Evolutionary conservation across 1,140 invertebrate genomes (phyloP), one percentile per base, ranked within the genome.

Genomic region (Fragariocoptes setiger): DNA sequence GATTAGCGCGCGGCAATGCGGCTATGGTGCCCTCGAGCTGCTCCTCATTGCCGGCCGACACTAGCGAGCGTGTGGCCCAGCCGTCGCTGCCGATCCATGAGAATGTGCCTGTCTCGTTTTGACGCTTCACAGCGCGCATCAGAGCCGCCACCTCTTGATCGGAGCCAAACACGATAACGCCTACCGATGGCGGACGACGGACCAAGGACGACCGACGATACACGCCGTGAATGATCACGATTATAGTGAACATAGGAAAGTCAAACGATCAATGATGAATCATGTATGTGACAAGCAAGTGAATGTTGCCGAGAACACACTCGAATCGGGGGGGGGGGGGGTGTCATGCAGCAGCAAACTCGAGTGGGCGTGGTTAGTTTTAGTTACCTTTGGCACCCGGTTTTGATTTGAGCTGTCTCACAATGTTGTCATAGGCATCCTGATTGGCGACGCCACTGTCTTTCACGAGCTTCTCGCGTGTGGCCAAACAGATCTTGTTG

Each of bases 11-110:
- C 0, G 80, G 80, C 51, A 86, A 79, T 1, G 86, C 75, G 4
- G 76, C 79, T 42, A 86, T 62, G 1, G 80, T 85, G n/a, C 53
- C 54, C 35, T 57, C 54, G 13, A 62, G 62, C 49, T 80, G 74
- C 1, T 67, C 61, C 55, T 88, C 80, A 52, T 80, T 82, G 42
- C 76, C 77, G 48, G 77, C 70, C 1, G 72, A 78, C 3, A 88
- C 83, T 25, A 88, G 58, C 22, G 75, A 69, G 20, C 79, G 59
- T 1, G 76, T 77, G 51, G 71, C 75, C 78, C 79, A 85, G 2
- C 82, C 83, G 53, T 90, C 82, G 36, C 76, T 82, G 0, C 82
- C 82, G 20, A 90, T 85, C 83, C 82, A 90, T 19, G 76, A 76
- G 61, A 88, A 90, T 37, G 64, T 65, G 3, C 76, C 74, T 2